Evolutionary conservation across 1,140 invertebrate species (phyloP), one percentile per base, ranked within the genome.

Genomic region (Cotesia typhae): DNA sequence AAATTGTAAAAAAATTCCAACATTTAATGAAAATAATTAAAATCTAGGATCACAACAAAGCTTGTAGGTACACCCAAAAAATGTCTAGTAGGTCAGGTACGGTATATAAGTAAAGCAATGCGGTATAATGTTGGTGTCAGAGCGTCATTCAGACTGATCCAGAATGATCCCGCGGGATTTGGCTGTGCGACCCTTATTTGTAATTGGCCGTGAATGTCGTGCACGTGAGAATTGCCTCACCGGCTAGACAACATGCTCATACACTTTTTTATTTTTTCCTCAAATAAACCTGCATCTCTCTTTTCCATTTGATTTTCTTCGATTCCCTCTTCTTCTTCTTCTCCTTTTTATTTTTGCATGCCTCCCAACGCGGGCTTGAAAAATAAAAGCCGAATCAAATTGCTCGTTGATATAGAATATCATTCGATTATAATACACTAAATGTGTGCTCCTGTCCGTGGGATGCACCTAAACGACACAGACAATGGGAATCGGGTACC

Each of bases 101-200:
- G 20, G 12, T 61, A n/a, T 38, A 37, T 47, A 47, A 47, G 41
- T 10, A 47, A 47, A 47, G 41, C 41, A 47, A 47, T 47, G 41
- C 41, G 41, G 41, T 47, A 47, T 47, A 47, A 47, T 47, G 57
- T 55, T 59, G 59, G 51, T 53, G 71, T 67, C 69, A 53, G 38
- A 75, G 70, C 52, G 66, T 66, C 37, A 63, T 70, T 70, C 69
- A 63, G 12, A 37, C 59, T 77, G 76, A 77, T 77, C 76, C 76
- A 53, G 65, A 75, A 75, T 77, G 76, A 77, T 77, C 76, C 76
- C 63, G 57, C 60, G 28, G 76, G 76, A 77, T 77, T 75, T 77
- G 71, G 71, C 60, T 28, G 28, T 64, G 51, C 69, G 52, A 60
- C 76, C 74, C 76, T 77, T 77, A 77, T 77, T 77, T 75, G 76